Percentiles rank a stretch among this genome's conserved stretches.
These are phyloP conservation scores for Pelochelys cantorii DNA, from an alignment of 2,797 vertebrate species.

Conservation along the genomic window DNA sequence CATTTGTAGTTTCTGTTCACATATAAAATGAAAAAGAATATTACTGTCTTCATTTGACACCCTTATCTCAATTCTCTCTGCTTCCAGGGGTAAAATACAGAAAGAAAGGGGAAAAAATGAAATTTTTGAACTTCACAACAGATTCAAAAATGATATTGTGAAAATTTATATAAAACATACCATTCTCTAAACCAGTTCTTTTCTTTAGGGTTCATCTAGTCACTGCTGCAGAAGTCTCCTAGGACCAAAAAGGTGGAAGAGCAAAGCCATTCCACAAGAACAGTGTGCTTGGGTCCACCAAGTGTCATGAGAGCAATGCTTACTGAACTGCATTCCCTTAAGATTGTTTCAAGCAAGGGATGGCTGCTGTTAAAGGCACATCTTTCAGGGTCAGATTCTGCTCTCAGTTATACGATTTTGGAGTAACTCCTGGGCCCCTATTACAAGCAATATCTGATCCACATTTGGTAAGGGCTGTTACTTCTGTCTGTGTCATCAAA, in stretches of 20 bases:
- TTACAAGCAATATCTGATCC: constrained; percentile 25
- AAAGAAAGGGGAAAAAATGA: not conserved
- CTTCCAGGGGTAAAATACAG: not conserved
- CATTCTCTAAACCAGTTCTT: not conserved
- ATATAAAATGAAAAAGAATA: not conserved
- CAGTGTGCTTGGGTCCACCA: not conserved
- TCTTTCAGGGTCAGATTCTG: constrained; percentile 7
- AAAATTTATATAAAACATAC: not conserved
- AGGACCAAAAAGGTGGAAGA: not conserved
- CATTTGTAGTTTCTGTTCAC: too few species aligned
- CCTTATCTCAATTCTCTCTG: not conserved
- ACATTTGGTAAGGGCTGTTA: not conserved
- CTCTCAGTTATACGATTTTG: not conserved
- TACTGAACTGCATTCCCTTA: not conserved
- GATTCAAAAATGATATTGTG: not conserved
- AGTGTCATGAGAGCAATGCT: not conserved
- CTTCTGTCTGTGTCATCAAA: not conserved
- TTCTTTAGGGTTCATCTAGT: not conserved
- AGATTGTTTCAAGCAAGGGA: not conserved
- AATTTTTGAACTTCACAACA: not conserved
- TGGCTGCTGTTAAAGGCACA: not conserved
- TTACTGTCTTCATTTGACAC: not conserved
- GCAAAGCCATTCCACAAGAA: not conserved
- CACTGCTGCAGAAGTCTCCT: not conserved
- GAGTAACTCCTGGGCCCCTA: not conserved